phyloP scores from a whole-genome alignment of 2,113 vertebrate species.

The Eurystomus gularis region DNA sequence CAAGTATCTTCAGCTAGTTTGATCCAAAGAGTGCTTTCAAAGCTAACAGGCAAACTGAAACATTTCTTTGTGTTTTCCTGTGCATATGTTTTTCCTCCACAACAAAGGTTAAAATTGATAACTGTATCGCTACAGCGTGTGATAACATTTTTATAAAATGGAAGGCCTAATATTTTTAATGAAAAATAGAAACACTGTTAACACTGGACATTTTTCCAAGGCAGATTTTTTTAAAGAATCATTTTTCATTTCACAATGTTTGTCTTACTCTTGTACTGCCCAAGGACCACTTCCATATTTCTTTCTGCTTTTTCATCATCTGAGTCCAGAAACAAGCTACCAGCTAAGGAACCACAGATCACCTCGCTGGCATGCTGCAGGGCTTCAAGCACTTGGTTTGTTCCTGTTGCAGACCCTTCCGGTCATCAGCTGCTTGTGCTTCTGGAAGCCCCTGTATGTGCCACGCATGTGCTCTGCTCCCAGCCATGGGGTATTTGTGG shows the following conservation, averaged over 20 bases:
- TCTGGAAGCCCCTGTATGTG: no score
- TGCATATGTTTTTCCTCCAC: not conserved
- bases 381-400: rapidly evolving
- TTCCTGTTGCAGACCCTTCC: not conserved
- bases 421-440: not conserved
- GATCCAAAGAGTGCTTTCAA: not conserved
- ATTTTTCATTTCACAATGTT: not conserved
- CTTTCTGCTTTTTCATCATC: not conserved
- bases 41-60: not conserved
- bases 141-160: not conserved
- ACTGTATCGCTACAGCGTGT: rapidly evolving
- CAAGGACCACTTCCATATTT: not conserved
- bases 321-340: not conserved
- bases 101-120: not conserved
- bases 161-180: not conserved
- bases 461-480: rapidly evolving
- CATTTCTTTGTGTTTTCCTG: not conserved
- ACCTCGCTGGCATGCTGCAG: no score
- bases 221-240: not conserved
- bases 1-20: not conserved
- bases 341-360: not conserved
- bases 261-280: not conserved
- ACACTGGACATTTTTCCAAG: not conserved
- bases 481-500: not conserved
- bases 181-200: not conserved